phyloP scores from a whole-genome alignment of 2,888 invertebrate species.

The Apoda limacodes region DNA sequence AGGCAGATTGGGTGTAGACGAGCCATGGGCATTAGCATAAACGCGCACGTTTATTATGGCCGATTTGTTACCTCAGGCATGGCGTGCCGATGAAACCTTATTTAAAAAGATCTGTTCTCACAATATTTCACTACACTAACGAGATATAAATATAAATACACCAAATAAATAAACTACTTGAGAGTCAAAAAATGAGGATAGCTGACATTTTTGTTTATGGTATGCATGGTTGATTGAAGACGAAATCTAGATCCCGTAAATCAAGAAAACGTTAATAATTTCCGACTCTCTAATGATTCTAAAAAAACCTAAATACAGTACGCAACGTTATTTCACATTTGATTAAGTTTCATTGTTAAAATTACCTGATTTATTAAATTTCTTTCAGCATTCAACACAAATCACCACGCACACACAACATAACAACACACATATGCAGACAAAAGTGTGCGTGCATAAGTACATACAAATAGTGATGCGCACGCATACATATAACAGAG shows the following conservation, averaged over 20 bases:
- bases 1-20: slow-evolving; percentile 65
- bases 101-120: slow-evolving; percentile 51
- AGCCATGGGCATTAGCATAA: slow-evolving; percentile 59
- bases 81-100: slow-evolving; percentile 35
- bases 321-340: slow-evolving; percentile 62
- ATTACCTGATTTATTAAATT: slow-evolving; percentile 63
- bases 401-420: slow-evolving; percentile 71
- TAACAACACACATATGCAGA: slow-evolving; percentile 48
- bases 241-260: slow-evolving; percentile 67
- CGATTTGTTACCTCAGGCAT: slow-evolving; percentile 52
- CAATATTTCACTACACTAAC: slow-evolving; percentile 63
- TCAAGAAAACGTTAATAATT: slow-evolving; percentile 68
- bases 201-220: slow-evolving; percentile 73
- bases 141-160: slow-evolving; percentile 64
- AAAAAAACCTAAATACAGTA: slow-evolving; percentile 66
- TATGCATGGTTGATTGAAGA: slow-evolving; percentile 47
- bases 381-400: slow-evolving; percentile 68
- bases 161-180: slow-evolving; percentile 60
- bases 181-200: slow-evolving; percentile 71
- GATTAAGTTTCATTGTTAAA: slow-evolving; percentile 62
- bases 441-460: slow-evolving; percentile 25
- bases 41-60: slow-evolving; percentile 65
- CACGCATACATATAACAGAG: no score
- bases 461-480: slow-evolving; percentile 32
- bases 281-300: slow-evolving; percentile 67